Percentiles rank a stretch among this genome's conserved stretches.
phyloP scores from a whole-genome alignment of 2,113 vertebrate species.

The Himantopus leucocephalus region DNA sequence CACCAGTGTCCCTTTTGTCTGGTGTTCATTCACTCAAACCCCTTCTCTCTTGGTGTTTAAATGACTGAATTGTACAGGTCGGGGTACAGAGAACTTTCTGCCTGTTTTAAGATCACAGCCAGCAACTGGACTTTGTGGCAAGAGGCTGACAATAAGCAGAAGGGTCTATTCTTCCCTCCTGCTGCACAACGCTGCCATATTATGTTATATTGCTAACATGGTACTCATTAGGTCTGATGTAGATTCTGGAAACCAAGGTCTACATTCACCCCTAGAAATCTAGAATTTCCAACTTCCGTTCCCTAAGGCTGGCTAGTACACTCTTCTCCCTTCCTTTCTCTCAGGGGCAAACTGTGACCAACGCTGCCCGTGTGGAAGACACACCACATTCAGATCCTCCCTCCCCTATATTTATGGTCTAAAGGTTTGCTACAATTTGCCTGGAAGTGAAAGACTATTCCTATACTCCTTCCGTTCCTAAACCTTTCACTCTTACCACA shows the following conservation, averaged over 20 bases:
- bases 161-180: not conserved
- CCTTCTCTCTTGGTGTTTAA: not conserved
- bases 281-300: not conserved
- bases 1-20: not conserved
- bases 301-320: not conserved
- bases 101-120: not conserved
- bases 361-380: not conserved
- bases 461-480: not conserved
- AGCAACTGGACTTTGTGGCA: not conserved
- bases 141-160: not conserved
- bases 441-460: not conserved
- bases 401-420: not conserved
- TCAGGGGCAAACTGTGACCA: not conserved
- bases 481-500: not conserved
- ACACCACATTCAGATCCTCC: not conserved
- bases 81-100: not conserved
- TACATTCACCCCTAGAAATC: not conserved
- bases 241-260: not conserved
- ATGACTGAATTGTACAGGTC: not conserved
- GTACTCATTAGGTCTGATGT: not conserved
- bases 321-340: not conserved
- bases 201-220: not conserved
- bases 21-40: not conserved
- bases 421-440: not conserved
- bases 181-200: fast-evolving